Conservation (phyloP, 92 coral and sea anemone species). For the Heteractis magnifica region DNA sequence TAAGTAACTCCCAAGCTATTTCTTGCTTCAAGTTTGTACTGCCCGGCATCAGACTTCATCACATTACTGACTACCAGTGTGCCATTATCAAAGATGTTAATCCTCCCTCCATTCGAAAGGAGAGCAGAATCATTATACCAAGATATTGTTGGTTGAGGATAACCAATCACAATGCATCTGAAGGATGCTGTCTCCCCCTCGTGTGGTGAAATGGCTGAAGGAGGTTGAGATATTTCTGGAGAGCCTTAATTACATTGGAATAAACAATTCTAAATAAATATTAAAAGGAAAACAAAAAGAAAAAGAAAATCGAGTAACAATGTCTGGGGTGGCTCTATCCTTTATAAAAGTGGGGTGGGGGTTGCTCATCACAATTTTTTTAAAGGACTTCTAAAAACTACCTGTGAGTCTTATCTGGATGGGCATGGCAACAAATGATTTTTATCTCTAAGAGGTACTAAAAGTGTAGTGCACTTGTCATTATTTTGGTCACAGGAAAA, state of each 20-base stretch:
- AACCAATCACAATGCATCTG: slow-evolving; percentile 59
- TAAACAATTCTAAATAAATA: neutral
- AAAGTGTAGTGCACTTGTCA: too few relatives aligned
- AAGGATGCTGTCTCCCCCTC: slow-evolving; percentile 66
- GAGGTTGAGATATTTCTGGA: slow-evolving; percentile 57
- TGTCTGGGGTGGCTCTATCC: too few relatives aligned
- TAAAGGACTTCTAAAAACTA: too few relatives aligned
- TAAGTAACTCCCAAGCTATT: slow-evolving; percentile 64
- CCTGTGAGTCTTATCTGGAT: too few relatives aligned
- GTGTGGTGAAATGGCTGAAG: slow-evolving; percentile 51
- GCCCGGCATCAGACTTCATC: slow-evolving; percentile 63
- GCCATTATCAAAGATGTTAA: slow-evolving; percentile 54
- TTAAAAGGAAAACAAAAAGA: too few relatives aligned
- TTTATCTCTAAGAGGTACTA: too few relatives aligned
- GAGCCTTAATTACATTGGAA: slow-evolving; percentile 31
- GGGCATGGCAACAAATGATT: too few relatives aligned
- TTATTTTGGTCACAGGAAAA: too few relatives aligned
- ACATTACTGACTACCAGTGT: slow-evolving; percentile 53
- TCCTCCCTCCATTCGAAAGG: slow-evolving; percentile 41
- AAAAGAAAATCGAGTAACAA: neutral
- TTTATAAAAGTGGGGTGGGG: too few relatives aligned
- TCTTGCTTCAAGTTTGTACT: slow-evolving; percentile 60
- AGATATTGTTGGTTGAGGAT: slow-evolving; percentile 35
- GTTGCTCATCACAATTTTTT: too few relatives aligned
- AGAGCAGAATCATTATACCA: slow-evolving; percentile 49